Evolutionary conservation across 2,888 invertebrate species (phyloP), one percentile per base, ranked within the genome.

Genomic region (Mesoligia furuncula): DNA sequence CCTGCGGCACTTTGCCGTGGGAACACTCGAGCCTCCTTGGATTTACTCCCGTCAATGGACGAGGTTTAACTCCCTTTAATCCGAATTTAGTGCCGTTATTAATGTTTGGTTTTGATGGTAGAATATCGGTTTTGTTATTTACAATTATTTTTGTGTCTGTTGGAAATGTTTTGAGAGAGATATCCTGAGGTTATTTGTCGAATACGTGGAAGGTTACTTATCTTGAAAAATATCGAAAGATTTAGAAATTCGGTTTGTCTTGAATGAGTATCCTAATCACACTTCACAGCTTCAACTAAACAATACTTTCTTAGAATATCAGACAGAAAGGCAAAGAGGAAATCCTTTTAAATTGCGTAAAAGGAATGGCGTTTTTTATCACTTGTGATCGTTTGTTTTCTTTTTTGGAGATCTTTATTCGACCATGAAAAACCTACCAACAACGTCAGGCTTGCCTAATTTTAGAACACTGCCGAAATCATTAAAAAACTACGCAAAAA

Each of bases 1-100:
- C 92, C 91, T 66, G 73, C 48, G 90, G 92, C 91, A 79, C 73
- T 90, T 90, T 87, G 91, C 90, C 92, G 92, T 92, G 92, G 92
- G 92, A 92, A 92, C 92, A 76, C 61, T 61, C 64, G 36, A 57
- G 75, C 79, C 83, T 80, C 83, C 73, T 84, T 65, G 86, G 84
- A 80, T 87, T 80, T 79, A 87, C 85, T 86, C 87, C 83, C 88
- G 87, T 89, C 86, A 86, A 79, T 83, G 84, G 80, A 81, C 81
- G 73, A 74, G 71, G 81, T 79, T 86, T 87, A 85, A 88, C 79
- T 86, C 86, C 78, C 84, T 89, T 89, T 90, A 88, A 89, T 89
- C 89, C 87, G 85, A 86, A 88, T 88, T 89, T 87, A 88, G 85
- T 86, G 82, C 80, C 85, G 82, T 79, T 87, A 88, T 88, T 87